Evolutionary conservation across 1,140 invertebrate genomes (phyloP).

Genomic region (Coboldia fuscipes): DNA sequence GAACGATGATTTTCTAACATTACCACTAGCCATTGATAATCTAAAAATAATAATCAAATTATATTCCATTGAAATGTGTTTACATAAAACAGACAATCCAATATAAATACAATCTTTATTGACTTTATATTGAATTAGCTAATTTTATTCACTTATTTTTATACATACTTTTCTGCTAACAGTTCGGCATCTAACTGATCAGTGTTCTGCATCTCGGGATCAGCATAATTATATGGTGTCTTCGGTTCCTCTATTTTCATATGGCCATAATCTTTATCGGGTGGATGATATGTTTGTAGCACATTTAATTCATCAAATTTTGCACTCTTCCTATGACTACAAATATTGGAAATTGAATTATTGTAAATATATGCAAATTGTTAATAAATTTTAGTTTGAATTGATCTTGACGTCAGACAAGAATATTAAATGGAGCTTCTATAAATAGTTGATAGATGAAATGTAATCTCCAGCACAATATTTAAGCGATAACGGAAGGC

Average conservation of each 20-base stretch:
- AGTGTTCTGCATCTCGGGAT: constrained; percentile 41
- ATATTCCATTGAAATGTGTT: not conserved
- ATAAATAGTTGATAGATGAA: too few species aligned
- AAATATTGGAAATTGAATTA: too few species aligned
- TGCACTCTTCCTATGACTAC: constrained; percentile 51
- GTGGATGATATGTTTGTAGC: constrained; percentile 88
- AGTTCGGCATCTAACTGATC: constrained; percentile 56
- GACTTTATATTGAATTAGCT: not conserved
- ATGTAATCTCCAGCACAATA: too few species aligned
- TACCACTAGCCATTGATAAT: constrained; percentile 1
- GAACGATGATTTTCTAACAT: not conserved
- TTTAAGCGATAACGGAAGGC: too few species aligned
- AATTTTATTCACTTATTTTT: constrained; percentile 5
- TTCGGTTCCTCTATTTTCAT: constrained; percentile 99
- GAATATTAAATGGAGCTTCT: too few species aligned
- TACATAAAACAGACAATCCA: not conserved
- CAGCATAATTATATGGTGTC: constrained; percentile 78
- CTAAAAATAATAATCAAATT: not conserved
- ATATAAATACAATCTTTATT: not conserved
- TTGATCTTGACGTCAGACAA: too few species aligned
- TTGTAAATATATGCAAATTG: too few species aligned
- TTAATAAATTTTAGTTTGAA: too few species aligned
- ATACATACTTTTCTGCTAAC: constrained; percentile 43
- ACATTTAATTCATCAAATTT: constrained; percentile 99
- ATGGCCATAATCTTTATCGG: constrained; percentile 97